phyloP scores from a whole-genome alignment of 2,797 vertebrate species.

The Fistularia commersonii region DNA sequence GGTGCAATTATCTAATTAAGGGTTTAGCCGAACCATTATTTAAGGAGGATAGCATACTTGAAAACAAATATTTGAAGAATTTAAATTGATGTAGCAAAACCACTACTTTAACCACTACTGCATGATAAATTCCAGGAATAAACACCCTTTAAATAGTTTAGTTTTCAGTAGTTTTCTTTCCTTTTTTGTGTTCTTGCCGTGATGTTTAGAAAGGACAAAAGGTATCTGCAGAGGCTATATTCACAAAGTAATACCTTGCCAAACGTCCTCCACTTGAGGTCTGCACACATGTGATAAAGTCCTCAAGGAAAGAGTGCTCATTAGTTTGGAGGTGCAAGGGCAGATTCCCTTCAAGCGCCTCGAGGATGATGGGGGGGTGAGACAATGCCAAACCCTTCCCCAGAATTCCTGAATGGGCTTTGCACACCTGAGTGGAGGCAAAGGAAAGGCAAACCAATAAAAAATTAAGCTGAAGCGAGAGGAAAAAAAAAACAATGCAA shows the following conservation, averaged over 20 bases:
- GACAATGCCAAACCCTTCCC: constrained; percentile 95
- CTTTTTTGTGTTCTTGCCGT: no score
- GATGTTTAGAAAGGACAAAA: neutral
- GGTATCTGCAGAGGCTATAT: neutral
- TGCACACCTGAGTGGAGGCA: constrained; percentile 81
- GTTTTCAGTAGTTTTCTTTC: no score
- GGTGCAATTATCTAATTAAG: neutral
- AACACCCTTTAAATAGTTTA: no score
- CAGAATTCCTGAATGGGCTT: constrained; percentile 92
- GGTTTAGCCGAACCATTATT: no score
- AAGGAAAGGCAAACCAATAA: neutral
- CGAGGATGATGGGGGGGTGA: constrained; percentile 94
- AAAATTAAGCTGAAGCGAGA: neutral
- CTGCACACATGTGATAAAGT: constrained; percentile 95
- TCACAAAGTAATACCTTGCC: constrained; percentile 79
- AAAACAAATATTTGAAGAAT: no score
- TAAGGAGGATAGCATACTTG: no score
- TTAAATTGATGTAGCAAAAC: no score
- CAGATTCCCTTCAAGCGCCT: constrained; percentile 94
- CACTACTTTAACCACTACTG: no score
- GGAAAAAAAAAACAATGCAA: neutral
- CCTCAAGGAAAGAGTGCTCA: constrained; percentile 96
- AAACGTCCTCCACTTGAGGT: constrained; percentile 95
- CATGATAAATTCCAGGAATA: no score
- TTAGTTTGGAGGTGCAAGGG: constrained; percentile 97